Evolutionary conservation across 2,888 invertebrate species (phyloP), one percentile per base, ranked within the genome.

Genomic region (Cartodere bifasciata): DNA sequence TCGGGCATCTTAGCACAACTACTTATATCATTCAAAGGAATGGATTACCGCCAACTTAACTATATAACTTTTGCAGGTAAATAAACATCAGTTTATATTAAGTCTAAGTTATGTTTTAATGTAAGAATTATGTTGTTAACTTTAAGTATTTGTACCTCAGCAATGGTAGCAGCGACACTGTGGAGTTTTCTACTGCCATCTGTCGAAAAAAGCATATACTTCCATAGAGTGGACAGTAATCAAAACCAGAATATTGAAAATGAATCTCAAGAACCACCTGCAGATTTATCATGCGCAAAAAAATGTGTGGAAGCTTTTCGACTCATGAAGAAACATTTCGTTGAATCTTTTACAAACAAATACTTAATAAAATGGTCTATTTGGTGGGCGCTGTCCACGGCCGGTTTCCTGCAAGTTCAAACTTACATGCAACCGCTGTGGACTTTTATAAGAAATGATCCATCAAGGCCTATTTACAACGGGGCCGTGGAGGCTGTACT

Each of bases 401-500:
- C 77, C 44, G 80, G 79, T 4, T 78, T 74, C 52, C 62, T 75
- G 23, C 80, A 80, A 62, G 70, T 78, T 3, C 72, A 75, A 47
- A 70, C 66, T 13, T 92, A 88, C 53, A 68, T 82, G 42, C 92
- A 94, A 56, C 67, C 85, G 4, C 59, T 92, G 23, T 92, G 90
- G 88, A 70, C 73, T 40, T 67, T 71, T 29, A 74, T 80, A 38
- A 72, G 74, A 37, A 58, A 58, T 9, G 48, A 66, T 14, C 47
- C 65, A 12, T 56, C 64, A 25, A 55, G 55, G 30, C 42, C 44
- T 4, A 39, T 46, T 21, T 53, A 55, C 34, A 59, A 59, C 31
- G 91, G 90, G 0, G 78, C 76, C 4, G 83, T 87, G 1, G 91
- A 91, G 58, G 83, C 86, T 0, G 47, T 68, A 1, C 67, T 77